Conservation (phyloP, 2,113 vertebrate species). For the Rhinopomastus cyanomelas region DNA sequence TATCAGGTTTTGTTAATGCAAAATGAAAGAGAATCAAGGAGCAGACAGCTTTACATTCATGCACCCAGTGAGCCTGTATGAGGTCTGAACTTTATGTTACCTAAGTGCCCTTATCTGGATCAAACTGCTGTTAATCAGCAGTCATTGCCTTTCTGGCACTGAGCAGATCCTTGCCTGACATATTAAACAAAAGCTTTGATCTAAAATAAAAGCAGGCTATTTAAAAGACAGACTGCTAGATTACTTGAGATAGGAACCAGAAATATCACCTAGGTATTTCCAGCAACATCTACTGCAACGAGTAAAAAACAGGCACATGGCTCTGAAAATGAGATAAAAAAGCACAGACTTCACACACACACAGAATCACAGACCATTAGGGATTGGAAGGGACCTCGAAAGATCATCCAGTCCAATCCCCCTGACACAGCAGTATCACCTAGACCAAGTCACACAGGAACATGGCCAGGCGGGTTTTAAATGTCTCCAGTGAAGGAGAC, state of each 20-base stretch:
- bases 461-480: too few relatives aligned
- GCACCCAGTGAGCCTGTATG: background rate
- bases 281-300: background rate
- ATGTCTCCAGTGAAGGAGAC: too few relatives aligned
- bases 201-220: background rate
- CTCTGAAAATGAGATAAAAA: background rate
- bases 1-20: background rate
- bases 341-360: background rate
- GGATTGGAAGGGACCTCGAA: too few relatives aligned
- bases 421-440: too few relatives aligned
- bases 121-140: background rate
- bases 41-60: background rate
- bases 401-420: too few relatives aligned
- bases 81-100: background rate
- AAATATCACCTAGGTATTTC: background rate
- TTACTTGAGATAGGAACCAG: background rate
- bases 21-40: background rate
- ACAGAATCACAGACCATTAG: too few relatives aligned
- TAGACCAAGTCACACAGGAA: too few relatives aligned
- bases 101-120: background rate
- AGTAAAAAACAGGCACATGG: background rate
- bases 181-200: background rate
- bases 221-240: background rate
- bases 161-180: background rate
- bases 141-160: background rate